These are phyloP conservation scores for Calyptommatus sinebrachiatus DNA, from an alignment of 2,113 vertebrate genomes.

Conservation along the genomic window DNA sequence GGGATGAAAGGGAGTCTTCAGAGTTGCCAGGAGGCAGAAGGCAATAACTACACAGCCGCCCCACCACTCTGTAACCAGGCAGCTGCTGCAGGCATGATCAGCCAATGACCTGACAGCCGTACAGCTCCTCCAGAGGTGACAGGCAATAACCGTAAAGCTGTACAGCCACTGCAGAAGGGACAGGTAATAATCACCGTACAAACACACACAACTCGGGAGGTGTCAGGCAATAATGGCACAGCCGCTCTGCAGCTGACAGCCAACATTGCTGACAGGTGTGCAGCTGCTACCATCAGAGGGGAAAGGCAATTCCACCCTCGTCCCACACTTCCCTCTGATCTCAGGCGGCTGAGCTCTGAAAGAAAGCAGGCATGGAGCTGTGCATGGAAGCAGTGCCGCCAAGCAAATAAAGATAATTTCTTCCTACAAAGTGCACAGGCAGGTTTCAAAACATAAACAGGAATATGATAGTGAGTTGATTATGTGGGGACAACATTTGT, in stretches of 20 bases:
- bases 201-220: conserved; percentile 2
- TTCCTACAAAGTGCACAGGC: background rate
- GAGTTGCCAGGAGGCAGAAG: background rate
- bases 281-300: background rate
- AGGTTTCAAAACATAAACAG: too few relatives aligned
- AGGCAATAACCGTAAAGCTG: background rate
- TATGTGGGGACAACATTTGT: too few relatives aligned
- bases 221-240: conserved; percentile 16
- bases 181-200: background rate
- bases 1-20: background rate
- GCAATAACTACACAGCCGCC: background rate
- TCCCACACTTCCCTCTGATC: background rate
- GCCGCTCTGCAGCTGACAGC: background rate
- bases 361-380: background rate
- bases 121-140: conserved; percentile 6
- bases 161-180: conserved; percentile 27
- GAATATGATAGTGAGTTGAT: too few relatives aligned
- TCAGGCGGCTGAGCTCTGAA: background rate
- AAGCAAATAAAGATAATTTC: background rate
- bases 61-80: background rate
- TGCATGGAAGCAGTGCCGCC: too few relatives aligned
- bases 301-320: background rate
- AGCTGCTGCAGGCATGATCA: background rate
- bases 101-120: conserved; percentile 18
- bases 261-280: conserved; percentile 12